Conservation (phyloP, 30 jellyfish, hydroid and myxozoan species). For the Aurelia sp. region DNA sequence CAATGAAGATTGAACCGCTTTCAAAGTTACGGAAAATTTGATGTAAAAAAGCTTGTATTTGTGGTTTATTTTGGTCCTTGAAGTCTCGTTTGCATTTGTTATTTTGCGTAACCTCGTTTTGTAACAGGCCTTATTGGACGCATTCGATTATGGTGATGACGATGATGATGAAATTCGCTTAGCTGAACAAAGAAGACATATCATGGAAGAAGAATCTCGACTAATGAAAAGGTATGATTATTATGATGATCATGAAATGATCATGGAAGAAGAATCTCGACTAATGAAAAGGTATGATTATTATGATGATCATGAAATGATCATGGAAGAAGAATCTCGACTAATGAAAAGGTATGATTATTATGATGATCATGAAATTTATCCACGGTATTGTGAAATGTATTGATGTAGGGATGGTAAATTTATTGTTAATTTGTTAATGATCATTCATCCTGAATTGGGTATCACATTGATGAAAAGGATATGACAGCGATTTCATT, state of each 20-base stretch:
- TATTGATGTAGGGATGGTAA: too few relatives aligned
- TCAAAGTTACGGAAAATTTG: too few relatives aligned
- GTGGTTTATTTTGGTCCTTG: constrained; percentile 40
- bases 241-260: too few relatives aligned
- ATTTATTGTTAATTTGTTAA: too few relatives aligned
- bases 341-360: constrained; percentile 46
- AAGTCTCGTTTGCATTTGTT: background rate
- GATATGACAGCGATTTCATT: too few relatives aligned
- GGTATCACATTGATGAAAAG: too few relatives aligned
- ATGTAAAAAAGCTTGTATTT: background rate
- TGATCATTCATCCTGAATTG: too few relatives aligned
- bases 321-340: constrained; percentile 70
- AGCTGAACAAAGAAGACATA: constrained; percentile 74
- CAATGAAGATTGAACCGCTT: background rate
- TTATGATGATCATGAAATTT: too few relatives aligned
- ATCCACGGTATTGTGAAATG: too few relatives aligned
- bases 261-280: constrained; percentile 74
- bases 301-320: too few relatives aligned
- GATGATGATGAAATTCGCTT: constrained; percentile 77
- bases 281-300: constrained; percentile 47
- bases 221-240: constrained; percentile 47
- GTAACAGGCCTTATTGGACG: constrained; percentile 77
- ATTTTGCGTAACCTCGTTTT: constrained; percentile 58
- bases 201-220: constrained; percentile 75
- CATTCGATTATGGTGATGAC: constrained; percentile 73